Base-by-base conservation (phyloP, 2,113 vertebrate genomes). In the Mustelus asterias region DNA sequence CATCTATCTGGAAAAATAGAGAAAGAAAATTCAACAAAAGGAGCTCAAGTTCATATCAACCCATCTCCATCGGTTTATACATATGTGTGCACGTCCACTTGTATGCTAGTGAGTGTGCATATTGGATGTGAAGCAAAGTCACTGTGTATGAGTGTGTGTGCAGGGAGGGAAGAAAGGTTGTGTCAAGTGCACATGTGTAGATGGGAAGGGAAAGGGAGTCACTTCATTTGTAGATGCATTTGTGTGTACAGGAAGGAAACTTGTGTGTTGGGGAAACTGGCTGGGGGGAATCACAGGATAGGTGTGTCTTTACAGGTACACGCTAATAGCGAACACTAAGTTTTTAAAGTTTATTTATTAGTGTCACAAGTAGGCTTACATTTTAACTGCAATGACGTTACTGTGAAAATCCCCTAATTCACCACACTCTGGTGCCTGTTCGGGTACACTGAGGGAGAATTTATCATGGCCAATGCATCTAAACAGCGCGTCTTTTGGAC, bases 1-100 rank as follows among this genome's bases (percentile, higher is more conserved):
- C 98, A 98, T 98, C 98, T 99, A 99, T 99, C 99, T 98, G 98
- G 98, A 72, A 72, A 95, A 95, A 93, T n/a, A 72, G 94, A 95
- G 69, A 76, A 95, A 54, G 98, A 98, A 98, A 98, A 98, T 98
- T 54, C 97, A 98, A 98, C 97, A 97, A 97, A 97, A 97, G 98
- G 98, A 98, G 98, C 98, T 98, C 97, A 98, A 98, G 98, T 98
- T 98, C 98, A 98, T 29, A 72, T 95, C 94, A 72, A 44, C 65
- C 94, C 41, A 29, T 72, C 69, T 72, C 37, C 44, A 54, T n/a
- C 3, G 44, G 67, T 95, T 48, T 95, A n/a, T 1, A 29, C 16
- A 5, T 54, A 37, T 54, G 69, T 70, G 24, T 72, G 94, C 24
- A 70, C 48, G 4, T 41, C 29, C 93, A 48, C 69, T 48, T 72